Base-by-base conservation (phyloP, 2,888 invertebrate genomes). In the Odontothrips loti region DNA sequence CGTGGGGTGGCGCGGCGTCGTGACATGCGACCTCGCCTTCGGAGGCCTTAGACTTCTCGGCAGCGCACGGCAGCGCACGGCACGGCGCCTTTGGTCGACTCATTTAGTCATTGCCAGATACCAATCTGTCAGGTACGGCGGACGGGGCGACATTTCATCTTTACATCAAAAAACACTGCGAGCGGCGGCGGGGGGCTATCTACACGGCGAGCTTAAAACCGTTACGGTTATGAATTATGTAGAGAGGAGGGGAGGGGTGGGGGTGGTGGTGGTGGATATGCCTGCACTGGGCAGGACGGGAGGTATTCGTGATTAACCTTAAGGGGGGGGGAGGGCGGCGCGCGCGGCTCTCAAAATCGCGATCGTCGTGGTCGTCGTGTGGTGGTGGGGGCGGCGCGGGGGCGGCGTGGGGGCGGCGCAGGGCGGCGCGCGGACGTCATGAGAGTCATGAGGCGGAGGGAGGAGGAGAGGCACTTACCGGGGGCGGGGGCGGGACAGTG, bases 31-130 rank as follows among this genome's bases (percentile, higher is more conserved):
- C 23, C 68, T 68, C 68, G 51, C n/a, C n/a, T n/a, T n/a, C n/a
- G n/a, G n/a, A n/a, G n/a, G 51, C 51, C 51, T 51, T 15, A 51
- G 51, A 51, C 51, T 17, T 11, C 51, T 12, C 8, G 12, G 48
- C 48, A 8, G 48, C 48, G 51, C 51, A 51, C 51, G 51, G 51
- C 51, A 12, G 51, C 11, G n/a, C n/a, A n/a, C n/a, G n/a, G n/a
- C n/a, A n/a, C n/a, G n/a, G n/a, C n/a, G n/a, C n/a, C n/a, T n/a
- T n/a, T 6, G 17, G 51, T 15, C 15, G 68, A 23, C 68, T 68
- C 68, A 68, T 68, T 68, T 68, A 68, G 68, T 68, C 68, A 68
- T 68, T 68, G 68, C 68, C 68, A 68, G 68, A 68, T 68, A 68
- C 68, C 68, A 23, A 68, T 68, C 68, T 68, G 68, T 68, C 68